Base-by-base conservation (phyloP, 2,888 invertebrate species). In the Netelia fuscicornis region DNA sequence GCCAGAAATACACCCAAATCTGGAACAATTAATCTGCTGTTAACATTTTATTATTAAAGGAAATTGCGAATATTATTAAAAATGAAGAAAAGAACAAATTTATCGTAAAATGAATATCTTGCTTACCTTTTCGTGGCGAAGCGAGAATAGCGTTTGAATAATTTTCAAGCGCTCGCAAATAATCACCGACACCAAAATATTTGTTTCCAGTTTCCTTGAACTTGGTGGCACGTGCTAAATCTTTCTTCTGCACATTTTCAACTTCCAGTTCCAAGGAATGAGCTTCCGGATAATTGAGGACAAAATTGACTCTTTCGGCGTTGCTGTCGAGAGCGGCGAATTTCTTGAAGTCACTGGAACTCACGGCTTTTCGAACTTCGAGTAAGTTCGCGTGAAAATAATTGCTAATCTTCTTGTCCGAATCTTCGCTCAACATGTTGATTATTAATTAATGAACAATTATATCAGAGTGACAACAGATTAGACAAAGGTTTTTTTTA, bases 161-260 rank as follows among this genome's bases (percentile, higher is more conserved):
- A 62, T 95, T 92, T 48, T 95, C 94, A 91, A 97, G 94, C 1
- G 98, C 97, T 88, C 95, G 95, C 44, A 93, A 91, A 95, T 96
- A 97, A 87, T 97, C 95, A 75, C 96, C 96, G 88, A 95, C 95
- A 87, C 96, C 96, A 89, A 97, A 98, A 5, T 95, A 96, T 84
- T 95, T 94, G 90, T 97, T 98, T 2, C 97, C 98, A 82, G 95
- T 95, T 88, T 96, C 95, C 93, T 98, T 97, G 52, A 96, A 93
- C 84, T 94, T 94, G n/a, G 95, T 94, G 9, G 97, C 96, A 89
- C 94, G 94, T 80, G 95, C 94, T 8, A 94, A 91, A 92, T 95
- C 95, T 93, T 97, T 96, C 83, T 94, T 94, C 93, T 94, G 92
- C 92, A 94, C 91, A 86, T 93, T 91, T 90, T 94, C 91, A 92